phyloP scores from a whole-genome alignment of 1,140 invertebrate species.

The Teleogryllus occipitalis region DNA sequence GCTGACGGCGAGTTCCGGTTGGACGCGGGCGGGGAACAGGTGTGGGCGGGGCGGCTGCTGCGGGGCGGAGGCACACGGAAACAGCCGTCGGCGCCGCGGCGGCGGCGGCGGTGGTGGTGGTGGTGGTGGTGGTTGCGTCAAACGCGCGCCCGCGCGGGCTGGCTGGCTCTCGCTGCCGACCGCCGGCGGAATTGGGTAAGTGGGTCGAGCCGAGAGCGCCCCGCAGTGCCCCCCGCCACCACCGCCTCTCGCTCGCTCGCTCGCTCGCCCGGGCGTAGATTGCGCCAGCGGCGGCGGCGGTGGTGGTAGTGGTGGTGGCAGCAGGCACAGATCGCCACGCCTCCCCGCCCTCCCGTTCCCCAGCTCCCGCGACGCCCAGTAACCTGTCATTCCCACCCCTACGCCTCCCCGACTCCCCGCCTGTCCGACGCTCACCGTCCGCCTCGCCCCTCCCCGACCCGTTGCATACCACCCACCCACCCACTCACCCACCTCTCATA shows the following conservation, averaged over 20 bases:
- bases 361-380: too few species aligned
- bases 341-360: neutral
- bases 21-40: neutral
- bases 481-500: too few species aligned
- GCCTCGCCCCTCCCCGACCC: too few species aligned
- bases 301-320: too few species aligned
- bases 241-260: neutral
- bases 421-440: too few species aligned
- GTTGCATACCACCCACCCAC: too few species aligned
- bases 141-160: conserved; percentile 20
- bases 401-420: too few species aligned
- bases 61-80: conserved; percentile 13
- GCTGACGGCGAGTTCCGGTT: neutral
- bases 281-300: neutral
- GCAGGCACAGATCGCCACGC: neutral
- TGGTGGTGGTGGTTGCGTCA: conserved; percentile 27
- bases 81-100: neutral
- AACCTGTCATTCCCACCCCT: too few species aligned
- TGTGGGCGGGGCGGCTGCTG: neutral
- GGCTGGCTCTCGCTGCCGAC: neutral
- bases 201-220: neutral
- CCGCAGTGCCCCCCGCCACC: neutral
- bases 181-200: neutral
- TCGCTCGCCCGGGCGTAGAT: neutral
- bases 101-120: conserved; percentile 22